These are phyloP conservation scores for Caenorhabditis panamensis DNA, from an alignment of 2,888 invertebrate species.

Conservation along the genomic window DNA sequence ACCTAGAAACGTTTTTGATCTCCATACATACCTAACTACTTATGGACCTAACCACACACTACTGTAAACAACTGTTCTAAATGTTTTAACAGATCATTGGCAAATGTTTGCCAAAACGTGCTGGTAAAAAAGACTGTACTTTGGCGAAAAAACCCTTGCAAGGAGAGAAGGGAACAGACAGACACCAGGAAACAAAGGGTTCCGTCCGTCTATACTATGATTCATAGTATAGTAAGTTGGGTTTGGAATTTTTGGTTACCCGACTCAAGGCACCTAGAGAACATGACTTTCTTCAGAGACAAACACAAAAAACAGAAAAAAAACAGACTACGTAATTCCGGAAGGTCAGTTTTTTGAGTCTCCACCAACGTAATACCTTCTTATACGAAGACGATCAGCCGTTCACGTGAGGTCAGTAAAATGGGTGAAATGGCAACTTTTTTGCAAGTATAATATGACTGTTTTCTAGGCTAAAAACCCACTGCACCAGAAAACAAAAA, in stretches of 20 bases:
- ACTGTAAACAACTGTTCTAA: slow-evolving; percentile 15
- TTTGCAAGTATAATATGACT: no score
- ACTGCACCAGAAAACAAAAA: no score
- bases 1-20: no score
- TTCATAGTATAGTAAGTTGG: slow-evolving; percentile 38
- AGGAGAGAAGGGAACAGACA: not conserved
- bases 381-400: slow-evolving; percentile 16
- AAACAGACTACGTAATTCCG: not conserved
- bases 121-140: slow-evolving; percentile 13
- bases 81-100: slow-evolving; percentile 21
- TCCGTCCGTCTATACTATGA: slow-evolving; percentile 31
- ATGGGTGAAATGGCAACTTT: no score
- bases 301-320: not conserved
- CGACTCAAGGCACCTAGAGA: no score
- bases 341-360: slow-evolving; percentile 30
- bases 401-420: slow-evolving; percentile 1
- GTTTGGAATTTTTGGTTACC: no score
- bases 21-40: not conserved
- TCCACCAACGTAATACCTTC: slow-evolving; percentile 14
- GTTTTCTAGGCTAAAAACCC: no score
- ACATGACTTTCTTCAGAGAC: no score
- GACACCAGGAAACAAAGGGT: not conserved
- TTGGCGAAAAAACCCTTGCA: slow-evolving; percentile 5
- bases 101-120: slow-evolving; percentile 47
- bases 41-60: not conserved